A percentile compares a stretch with the other conserved stretches of the same genome.
phyloP scores from a whole-genome alignment of 2,888 invertebrate species.

The Gymnosoma rotundatum region DNA sequence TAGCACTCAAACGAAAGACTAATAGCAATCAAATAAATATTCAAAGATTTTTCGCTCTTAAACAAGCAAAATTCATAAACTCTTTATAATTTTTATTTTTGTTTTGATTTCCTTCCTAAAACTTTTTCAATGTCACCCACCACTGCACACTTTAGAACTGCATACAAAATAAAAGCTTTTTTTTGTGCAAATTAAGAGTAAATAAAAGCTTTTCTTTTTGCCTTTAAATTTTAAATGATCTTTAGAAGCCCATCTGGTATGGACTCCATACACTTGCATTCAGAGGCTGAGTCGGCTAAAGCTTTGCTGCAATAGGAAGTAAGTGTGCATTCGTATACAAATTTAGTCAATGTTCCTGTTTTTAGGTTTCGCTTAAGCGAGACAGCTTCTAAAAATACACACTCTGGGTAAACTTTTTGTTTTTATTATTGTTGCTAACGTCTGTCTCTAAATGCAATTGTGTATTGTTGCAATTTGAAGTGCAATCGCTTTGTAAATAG shows the following conservation, averaged over 20 bases:
- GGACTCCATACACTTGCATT: not conserved
- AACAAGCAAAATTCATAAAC: conserved; percentile 1
- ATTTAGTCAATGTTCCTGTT: conserved; percentile 48
- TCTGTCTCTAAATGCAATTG: conserved; percentile 29
- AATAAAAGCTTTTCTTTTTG: conserved; percentile 48
- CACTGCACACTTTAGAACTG: conserved; percentile 56
- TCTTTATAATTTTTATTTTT: conserved; percentile 23
- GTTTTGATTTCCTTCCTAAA: conserved; percentile 27
- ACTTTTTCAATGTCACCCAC: conserved; percentile 23
- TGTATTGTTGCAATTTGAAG: conserved; percentile 33
- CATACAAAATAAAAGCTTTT: conserved; percentile 55
- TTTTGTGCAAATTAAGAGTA: conserved; percentile 48
- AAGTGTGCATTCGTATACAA: conserved; percentile 11
- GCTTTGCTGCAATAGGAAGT: conserved; percentile 63
- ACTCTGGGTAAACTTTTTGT: conserved; percentile 65
- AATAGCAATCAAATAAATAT: conserved; percentile 3
- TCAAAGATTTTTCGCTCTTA: conserved; percentile 48
- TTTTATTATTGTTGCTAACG: conserved; percentile 60
- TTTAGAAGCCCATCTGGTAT: conserved; percentile 36
- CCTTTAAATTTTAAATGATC: conserved; percentile 29
- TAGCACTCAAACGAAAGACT: not conserved
- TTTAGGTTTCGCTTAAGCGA: conserved; percentile 35
- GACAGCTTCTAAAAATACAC: conserved; percentile 77
- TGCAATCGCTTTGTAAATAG: conserved; percentile 28
- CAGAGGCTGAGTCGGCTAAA: conserved; percentile 17